Evolutionary conservation across 2,797 vertebrate genomes (phyloP), one percentile per base, ranked within the genome.

Genomic region (Pangasius djambal): DNA sequence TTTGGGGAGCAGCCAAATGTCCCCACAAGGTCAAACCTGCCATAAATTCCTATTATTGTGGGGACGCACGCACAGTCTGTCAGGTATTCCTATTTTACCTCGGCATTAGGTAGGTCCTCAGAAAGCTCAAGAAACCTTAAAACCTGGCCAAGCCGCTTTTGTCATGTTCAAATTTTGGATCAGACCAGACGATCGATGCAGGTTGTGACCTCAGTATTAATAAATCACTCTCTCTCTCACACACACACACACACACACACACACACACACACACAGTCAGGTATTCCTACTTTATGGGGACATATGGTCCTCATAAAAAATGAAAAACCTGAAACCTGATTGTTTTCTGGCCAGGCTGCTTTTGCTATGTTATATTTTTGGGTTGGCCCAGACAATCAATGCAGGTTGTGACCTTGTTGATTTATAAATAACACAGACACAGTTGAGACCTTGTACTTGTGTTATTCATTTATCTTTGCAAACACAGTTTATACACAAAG

Each of bases 381-480:
- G 55, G 31, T 65, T 4, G 8, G 65, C 34, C 6, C 61, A 40
- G 22, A 28, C 44, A 67, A 82, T 83, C 63, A 81, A 75, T 87
- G 84, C 22, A 87, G 63, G 7, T 31, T 81, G 28, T 79, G 77
- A 31, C 31, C 20, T 55, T 65, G 70, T 50, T 86, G 85, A 28
- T 31, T 44, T 83, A 88, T 72, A 79, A 89, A 85, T 61, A 20
- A 86, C 89, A 87, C 59, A 67, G 67, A 86, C 75, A 55, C 18
- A 78, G 20, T 61, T 44, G 9, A 74, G 69, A 44, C 10, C 34
- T 86, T 61, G 65, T 52, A 6, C 83, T 55, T 55, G 22, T 1
- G 48, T 87, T 82, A 69, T 70, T 82, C 59, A 87, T 82, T 82
- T 69, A 34, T 85, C 83, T 69, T 69, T 52, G 48, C 48, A 25